phyloP scores from a whole-genome alignment of 2,888 invertebrate species.

The Tiliacea citrago region DNA sequence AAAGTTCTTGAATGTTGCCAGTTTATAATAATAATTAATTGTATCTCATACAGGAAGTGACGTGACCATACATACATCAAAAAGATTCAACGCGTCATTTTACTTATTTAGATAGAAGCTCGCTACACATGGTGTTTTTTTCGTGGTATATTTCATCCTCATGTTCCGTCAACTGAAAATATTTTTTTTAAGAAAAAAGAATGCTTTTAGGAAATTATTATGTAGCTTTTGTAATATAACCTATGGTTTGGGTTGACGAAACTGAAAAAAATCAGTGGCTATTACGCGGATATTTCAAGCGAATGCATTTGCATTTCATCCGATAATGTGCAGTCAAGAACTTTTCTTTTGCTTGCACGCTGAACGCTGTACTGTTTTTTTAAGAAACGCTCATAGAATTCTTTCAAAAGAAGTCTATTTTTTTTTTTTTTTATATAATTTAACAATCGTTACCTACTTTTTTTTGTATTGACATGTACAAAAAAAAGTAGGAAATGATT shows the following conservation, averaged over 20 bases:
- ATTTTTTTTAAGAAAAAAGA: neutral
- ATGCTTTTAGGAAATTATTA: neutral
- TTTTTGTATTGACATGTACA: too few species aligned
- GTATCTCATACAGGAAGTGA: slow-evolving; percentile 26
- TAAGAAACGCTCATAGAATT: neutral
- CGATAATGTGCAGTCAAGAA: neutral
- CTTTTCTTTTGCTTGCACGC: neutral
- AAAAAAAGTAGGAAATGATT: too few species aligned
- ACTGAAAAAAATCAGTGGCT: neutral
- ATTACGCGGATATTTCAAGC: neutral
- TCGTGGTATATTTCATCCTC: neutral
- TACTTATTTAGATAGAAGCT: slow-evolving; percentile 59
- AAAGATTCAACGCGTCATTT: slow-evolving; percentile 53
- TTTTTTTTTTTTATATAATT: too few species aligned
- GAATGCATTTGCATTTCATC: neutral
- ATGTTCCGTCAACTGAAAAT: neutral
- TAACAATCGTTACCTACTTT: too few species aligned
- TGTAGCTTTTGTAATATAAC: neutral
- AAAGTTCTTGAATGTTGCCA: slow-evolving; percentile 11
- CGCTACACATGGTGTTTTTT: slow-evolving; percentile 18
- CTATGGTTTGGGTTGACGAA: neutral
- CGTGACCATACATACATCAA: slow-evolving; percentile 55
- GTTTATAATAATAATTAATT: slow-evolving; percentile 24
- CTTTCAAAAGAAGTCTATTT: neutral
- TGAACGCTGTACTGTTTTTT: neutral